Base-by-base conservation (phyloP, 2,888 invertebrate genomes). In the Polydrusus pterygomalis region DNA sequence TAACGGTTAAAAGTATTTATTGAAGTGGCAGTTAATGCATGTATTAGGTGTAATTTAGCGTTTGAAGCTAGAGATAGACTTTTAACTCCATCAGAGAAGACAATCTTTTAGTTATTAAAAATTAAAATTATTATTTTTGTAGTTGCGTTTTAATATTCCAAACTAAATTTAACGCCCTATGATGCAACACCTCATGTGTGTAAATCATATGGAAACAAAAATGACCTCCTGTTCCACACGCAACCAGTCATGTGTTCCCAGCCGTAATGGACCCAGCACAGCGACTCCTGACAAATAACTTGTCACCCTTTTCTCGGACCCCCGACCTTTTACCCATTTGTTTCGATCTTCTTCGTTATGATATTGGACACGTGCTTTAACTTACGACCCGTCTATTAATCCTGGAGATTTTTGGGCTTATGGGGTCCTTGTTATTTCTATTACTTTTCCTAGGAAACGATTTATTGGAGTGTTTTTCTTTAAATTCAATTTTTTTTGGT, bases 311-410 rank as follows among this genome's bases (percentile, higher is more conserved):
- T 72, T 65, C 72, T 71, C 58, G 45, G 45, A 34, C 65, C 64
- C 56, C 72, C 38, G 17, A 63, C 45, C 64, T 64, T 64, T 65
- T 38, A 49, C 64, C 64, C 64, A 72, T 72, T 72, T 72, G 65
- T 72, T 71, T 64, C 64, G 54, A 63, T 62, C 51, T 56, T 56
- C 65, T 65, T 72, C 56, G 45, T 56, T 72, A 72, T 65, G 65
- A 65, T 71, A 65, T 72, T 72, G 65, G 56, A 72, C 72, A 65
- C 65, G 65, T 65, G 56, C 54, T 72, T 56, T 65, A 64, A 64
- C 63, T 71, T 71, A 71, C 63, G 70, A 71, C 54, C 70, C 63
- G 18, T 40, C 63, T 54, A 71, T 71, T 71, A 71, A 71, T 71
- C 63, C 63, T 30, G 20, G 43, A 38, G 51, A 51, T 71, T 71